Evolutionary conservation across 2,888 invertebrate genomes (phyloP), one percentile per base, ranked within the genome.

Genomic region (Drosophila algonquin): DNA sequence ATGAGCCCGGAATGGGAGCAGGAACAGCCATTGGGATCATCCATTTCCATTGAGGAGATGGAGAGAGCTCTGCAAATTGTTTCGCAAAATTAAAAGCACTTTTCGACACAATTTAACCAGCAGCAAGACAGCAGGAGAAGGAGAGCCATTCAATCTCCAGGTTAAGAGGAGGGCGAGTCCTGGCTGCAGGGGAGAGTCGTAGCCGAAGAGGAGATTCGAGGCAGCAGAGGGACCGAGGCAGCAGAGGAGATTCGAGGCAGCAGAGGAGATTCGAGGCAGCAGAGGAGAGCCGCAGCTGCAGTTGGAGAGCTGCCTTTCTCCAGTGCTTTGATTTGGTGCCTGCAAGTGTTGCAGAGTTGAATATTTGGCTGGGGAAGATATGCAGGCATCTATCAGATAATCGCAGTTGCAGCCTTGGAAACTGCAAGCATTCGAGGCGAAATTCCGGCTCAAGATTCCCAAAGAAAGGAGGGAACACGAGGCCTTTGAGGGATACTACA

Each of bases 51-150:
- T 7, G 7, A 27, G 27, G 65, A 67, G 67, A 68, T 1, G 8
- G 7, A 8, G 65, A 67, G 67, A 68, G 67, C 67, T 67, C 45
- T 57, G 69, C 67, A 67, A 67, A 67, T 67, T 67, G 69, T 67
- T 67, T 57, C 68, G 60, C 63, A 57, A 75, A 82, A 80, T 85
- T 74, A 69, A 79, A 85, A 82, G 7, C 69, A 51, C 67, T 67
- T 80, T 75, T 77, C 61, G 24, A 27, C 80, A 63, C 60, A 75
- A 79, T 77, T 77, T 77, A 71, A 77, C 65, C 67, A 40, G 21
- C 0, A 21, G 21, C 21, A 21, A 21, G 2, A 45, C 44, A 35
- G 14, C n/a, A 16, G 56, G 24, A 10, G 14, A 18, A 16, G 56
- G 24, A 10, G n/a, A 21, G 24, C 47, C 58, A n/a, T 57, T 16